These are phyloP conservation scores for Zosterops borbonicus DNA, from an alignment of 2,113 vertebrate genomes.

Conservation along the genomic window DNA sequence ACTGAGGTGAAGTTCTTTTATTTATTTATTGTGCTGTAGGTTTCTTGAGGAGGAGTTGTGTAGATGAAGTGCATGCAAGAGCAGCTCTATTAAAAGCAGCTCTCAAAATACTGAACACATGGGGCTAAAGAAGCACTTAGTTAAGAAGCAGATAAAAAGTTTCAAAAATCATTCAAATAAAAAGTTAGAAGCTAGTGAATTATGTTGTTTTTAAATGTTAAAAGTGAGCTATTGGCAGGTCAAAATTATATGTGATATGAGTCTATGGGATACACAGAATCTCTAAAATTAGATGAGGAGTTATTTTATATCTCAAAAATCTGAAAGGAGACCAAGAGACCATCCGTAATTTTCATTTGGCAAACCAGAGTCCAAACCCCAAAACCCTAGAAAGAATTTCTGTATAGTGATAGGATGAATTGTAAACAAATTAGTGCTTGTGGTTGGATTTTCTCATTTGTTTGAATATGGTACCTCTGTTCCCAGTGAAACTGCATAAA, in stretches of 20 bases:
- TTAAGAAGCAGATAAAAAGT: background rate
- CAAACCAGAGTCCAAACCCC: background rate
- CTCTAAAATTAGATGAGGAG: background rate
- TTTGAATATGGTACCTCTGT: background rate
- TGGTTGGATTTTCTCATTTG: background rate
- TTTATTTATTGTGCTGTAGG: slow-evolving; percentile 26
- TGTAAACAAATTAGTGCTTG: background rate
- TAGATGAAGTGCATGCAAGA: background rate
- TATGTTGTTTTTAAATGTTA: background rate
- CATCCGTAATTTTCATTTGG: background rate
- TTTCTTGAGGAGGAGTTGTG: slow-evolving; percentile 9
- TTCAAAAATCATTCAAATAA: background rate
- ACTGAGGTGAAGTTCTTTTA: background rate
- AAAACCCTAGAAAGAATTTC: background rate
- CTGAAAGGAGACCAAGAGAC: background rate
- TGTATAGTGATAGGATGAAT: background rate
- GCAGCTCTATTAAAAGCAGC: slow-evolving; percentile 14
- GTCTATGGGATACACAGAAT: background rate
- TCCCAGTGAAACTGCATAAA: background rate
- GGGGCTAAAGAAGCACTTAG: background rate
- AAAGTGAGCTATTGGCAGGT: background rate
- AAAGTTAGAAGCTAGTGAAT: background rate
- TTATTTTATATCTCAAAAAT: background rate
- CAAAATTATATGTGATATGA: background rate
- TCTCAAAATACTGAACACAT: background rate